These are phyloP conservation scores for Oasisia sp. DNA, from an alignment of 2,888 invertebrate species.

Conservation along the genomic window DNA sequence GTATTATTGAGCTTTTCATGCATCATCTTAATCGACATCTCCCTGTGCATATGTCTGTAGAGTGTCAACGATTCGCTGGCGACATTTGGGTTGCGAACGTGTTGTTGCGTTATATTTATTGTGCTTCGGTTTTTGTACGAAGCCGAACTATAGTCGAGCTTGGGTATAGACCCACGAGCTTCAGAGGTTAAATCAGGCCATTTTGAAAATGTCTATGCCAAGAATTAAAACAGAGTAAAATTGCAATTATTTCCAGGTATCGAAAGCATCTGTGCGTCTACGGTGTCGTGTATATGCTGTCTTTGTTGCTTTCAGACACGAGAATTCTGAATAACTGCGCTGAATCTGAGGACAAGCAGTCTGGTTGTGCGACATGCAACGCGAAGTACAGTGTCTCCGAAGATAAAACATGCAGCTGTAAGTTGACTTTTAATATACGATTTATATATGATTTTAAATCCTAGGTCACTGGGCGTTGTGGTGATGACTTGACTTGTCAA, in stretches of 20 bases:
- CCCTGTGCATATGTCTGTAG: background rate
- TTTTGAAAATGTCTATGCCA: too few species aligned
- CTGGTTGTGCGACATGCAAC: constrained; percentile 17
- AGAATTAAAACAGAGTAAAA: background rate
- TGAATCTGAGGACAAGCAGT: background rate
- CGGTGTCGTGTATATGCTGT: background rate
- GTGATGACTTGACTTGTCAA: too few species aligned
- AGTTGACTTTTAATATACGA: background rate
- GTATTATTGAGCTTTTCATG: background rate
- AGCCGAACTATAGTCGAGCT: background rate
- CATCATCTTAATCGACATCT: background rate
- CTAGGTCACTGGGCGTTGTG: too few species aligned
- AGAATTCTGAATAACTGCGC: constrained; percentile 13
- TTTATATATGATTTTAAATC: too few species aligned
- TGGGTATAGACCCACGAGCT: background rate
- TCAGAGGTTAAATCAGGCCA: background rate
- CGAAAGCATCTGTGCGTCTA: background rate
- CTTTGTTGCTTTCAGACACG: background rate
- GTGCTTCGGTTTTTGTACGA: too few species aligned
- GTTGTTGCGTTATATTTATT: background rate
- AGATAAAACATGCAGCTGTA: constrained; percentile 22
- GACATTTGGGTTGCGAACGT: too few species aligned
- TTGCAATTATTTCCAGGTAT: background rate
- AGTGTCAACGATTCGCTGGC: background rate
- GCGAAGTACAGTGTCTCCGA: background rate